Percentiles rank a stretch among this genome's conserved stretches.
Conservation (phyloP, 2,888 invertebrate genomes). For the Oxycera nigricornis region DNA sequence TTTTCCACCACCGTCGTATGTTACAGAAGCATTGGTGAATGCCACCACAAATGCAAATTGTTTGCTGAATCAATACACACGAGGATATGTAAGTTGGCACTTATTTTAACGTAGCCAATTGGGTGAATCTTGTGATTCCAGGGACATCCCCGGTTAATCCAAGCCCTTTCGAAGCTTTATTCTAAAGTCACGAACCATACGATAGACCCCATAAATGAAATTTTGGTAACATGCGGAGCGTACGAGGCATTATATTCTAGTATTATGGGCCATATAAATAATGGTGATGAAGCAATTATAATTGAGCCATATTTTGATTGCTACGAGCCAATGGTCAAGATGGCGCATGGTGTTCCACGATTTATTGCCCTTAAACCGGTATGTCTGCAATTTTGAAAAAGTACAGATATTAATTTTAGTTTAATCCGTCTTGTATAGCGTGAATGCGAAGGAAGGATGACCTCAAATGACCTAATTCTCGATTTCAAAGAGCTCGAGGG, state of each 20-base stretch:
- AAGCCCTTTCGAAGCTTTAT: slow-evolving; percentile 84
- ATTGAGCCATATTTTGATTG: slow-evolving; percentile 99
- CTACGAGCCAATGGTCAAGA: slow-evolving; percentile 92
- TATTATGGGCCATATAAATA: slow-evolving; percentile 84
- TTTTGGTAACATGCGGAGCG: slow-evolving; percentile 90
- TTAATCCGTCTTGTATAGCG: slow-evolving; percentile 52
- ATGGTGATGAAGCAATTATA: slow-evolving; percentile 91
- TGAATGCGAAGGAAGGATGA: slow-evolving; percentile 59
- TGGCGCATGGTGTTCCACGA: slow-evolving; percentile 84
- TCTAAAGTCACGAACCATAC: slow-evolving; percentile 75
- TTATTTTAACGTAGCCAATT: background rate
- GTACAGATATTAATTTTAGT: slow-evolving; percentile 2
- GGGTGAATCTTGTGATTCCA: slow-evolving; percentile 55
- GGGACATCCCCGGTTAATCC: slow-evolving; percentile 92
- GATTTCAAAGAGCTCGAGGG: slow-evolving; percentile 80
- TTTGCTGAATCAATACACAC: slow-evolving; percentile 88
- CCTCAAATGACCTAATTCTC: slow-evolving; percentile 87
- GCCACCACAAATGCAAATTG: slow-evolving; percentile 74
- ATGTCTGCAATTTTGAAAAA: slow-evolving; percentile 53
- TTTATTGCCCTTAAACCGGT: slow-evolving; percentile 88
- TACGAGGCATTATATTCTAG: slow-evolving; percentile 92
- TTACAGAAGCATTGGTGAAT: slow-evolving; percentile 77
- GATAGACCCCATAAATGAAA: slow-evolving; percentile 85
- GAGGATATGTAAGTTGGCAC: slow-evolving; percentile 80
- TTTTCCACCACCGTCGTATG: slow-evolving; percentile 83